A percentile compares a stretch with the other conserved stretches of the same genome.
Conservation (phyloP, 1,140 invertebrate species). For the Drosophila novamexicana region DNA sequence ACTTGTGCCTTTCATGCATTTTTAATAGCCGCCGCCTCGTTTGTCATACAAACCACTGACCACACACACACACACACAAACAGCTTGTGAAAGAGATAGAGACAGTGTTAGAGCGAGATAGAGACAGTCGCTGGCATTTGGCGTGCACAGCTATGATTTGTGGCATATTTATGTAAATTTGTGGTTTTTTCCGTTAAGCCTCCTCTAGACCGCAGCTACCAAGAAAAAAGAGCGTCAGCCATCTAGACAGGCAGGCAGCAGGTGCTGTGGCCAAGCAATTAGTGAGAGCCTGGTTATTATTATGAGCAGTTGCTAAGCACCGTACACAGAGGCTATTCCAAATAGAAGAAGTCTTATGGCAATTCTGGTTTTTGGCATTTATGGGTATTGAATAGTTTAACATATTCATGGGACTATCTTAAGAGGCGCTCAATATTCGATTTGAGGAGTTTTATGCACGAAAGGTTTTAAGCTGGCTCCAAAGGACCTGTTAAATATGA, state of each 20-base stretch:
- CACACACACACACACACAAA: conserved; percentile 32
- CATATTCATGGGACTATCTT: conserved; percentile 9
- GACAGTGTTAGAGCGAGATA: conserved; percentile 1
- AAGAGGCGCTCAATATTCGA: neutral
- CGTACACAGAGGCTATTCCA: neutral
- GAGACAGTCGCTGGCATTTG: conserved; percentile 11
- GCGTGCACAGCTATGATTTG: conserved; percentile 65
- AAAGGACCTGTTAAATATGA: neutral
- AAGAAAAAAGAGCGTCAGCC: conserved; percentile 1
- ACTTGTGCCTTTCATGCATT: conserved; percentile 76
- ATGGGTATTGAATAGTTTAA: neutral
- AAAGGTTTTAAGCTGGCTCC: neutral
- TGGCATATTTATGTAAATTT: conserved; percentile 82
- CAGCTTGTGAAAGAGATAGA: neutral
- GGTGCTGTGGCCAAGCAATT: conserved; percentile 75
- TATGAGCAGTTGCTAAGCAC: conserved; percentile 33
- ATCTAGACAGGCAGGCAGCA: conserved; percentile 54
- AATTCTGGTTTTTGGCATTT: neutral
- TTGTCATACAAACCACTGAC: conserved; percentile 58
- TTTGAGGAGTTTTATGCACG: neutral
- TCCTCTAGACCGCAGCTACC: conserved; percentile 36
- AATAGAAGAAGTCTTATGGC: conserved; percentile 1
- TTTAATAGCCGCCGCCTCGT: conserved; percentile 62
- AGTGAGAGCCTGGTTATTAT: conserved; percentile 57
- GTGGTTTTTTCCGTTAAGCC: conserved; percentile 68